Base-by-base conservation (phyloP, 2,113 vertebrate species). In the Zosterops lateralis region DNA sequence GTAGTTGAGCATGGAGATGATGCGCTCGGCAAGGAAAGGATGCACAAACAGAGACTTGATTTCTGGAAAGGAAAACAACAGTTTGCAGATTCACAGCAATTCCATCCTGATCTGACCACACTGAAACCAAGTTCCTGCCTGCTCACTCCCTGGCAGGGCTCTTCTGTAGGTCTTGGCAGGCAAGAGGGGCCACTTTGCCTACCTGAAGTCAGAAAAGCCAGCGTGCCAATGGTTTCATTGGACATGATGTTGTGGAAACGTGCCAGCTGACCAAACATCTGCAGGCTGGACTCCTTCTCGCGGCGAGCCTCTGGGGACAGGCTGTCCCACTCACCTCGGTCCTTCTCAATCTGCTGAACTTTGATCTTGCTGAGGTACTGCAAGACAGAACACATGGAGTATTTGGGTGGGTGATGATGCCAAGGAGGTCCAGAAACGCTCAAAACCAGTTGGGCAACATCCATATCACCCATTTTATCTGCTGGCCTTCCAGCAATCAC, bases 191-290 rank as follows among this genome's bases (percentile, higher is more conserved):
- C 3, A 11, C 40, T 70, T 24, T 45, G 54, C 97, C 97, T 94
- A 99, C 99, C 99, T 76, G 99, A 99, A 71, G 99, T 99, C 68
- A 99, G 98, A 97, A 99, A 99, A 89, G 99, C 98, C 96, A 99
- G 98, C 1, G 99, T 99, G 84, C 99, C 99, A 6, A 99, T 99
- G 66, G 99, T 99, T 96, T 99, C 99, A 7, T 99, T 99, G 61
- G 99, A 99, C 99, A 99, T 99, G 95, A 99, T 99, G 95, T 99
- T 99, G 97, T 99, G 99, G 97, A 99, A 99, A 81, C 99, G 99
- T 1, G 98, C 99, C 95, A 99, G 97, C 97, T 99, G 99, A 67
- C 99, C 99, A 50, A 99, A 99, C 99, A 99, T 99, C 96, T 99
- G 99, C 73, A 99, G 98, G 94, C 98, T 99, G 2, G 99, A 98